Evolutionary conservation across 2,888 invertebrate genomes (phyloP), one percentile per base, ranked within the genome.

Genomic region (Tetragnatha montana): DNA sequence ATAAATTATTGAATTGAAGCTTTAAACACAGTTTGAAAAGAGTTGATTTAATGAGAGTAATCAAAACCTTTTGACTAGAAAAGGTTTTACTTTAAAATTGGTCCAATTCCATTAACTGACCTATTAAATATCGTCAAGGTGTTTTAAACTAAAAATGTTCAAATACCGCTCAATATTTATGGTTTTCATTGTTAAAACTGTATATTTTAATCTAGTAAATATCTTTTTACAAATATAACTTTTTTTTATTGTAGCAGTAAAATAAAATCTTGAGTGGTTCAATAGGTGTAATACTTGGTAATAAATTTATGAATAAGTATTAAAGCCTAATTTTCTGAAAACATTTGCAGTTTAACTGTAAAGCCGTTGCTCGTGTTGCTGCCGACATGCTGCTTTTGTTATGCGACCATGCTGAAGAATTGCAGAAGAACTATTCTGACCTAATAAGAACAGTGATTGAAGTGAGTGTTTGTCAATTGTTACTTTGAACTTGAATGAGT

Each of bases 331-430:
- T 35, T 35, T 35, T 35, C 35, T 35, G 35, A 35, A 35, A 35
- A 35, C 1, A 35, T 35, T 88, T 95, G 89, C 94, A 96, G 96
- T 96, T 96, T 94, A 96, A 96, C 93, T 96, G 96, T 93, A 95
- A 96, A 93, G 95, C 95, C 51, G 96, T 97, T 87, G 97, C 96
- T 19, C 96, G 97, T 94, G 95, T 97, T 19, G 96, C 97, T 6
- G 96, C 96, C 92, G 97, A 98, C 93, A 95, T 96, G 92, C 94
- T 98, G 88, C 94, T 96, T 92, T 94, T 97, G 91, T 94, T 98
- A 76, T 96, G 96, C 91, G 97, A 97, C 93, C 96, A 97, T 93
- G 96, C 96, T 0, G 95, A 95, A 88, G 94, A 95, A 86, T 95
- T 98, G 80, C 95, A 96, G 91, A 94, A 94, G 79, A 94, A 95